phyloP scores from a whole-genome alignment of 2,113 vertebrate species.

The Zingel zingel region DNA sequence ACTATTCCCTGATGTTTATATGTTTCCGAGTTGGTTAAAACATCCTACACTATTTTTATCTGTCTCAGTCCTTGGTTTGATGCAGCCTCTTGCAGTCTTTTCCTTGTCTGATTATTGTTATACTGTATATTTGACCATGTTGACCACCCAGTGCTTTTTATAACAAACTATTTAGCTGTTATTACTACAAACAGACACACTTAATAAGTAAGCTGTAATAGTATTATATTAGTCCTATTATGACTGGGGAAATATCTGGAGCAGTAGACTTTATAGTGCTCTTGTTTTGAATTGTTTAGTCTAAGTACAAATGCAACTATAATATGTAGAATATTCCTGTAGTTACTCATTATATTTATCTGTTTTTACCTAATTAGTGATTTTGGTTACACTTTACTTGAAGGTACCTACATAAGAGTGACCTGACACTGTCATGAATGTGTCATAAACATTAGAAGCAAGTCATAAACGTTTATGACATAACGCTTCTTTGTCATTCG shows the following conservation, averaged over 20 bases:
- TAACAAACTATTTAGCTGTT: neutral
- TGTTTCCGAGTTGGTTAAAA: constrained; percentile 32
- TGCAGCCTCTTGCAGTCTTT: neutral
- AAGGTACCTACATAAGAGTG: too few species aligned
- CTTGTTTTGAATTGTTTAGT: neutral
- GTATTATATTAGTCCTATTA: neutral
- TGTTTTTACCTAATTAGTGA: too few species aligned
- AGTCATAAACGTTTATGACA: too few species aligned
- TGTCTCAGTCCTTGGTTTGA: neutral
- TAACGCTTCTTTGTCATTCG: too few species aligned
- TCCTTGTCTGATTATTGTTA: neutral
- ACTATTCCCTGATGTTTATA: constrained; percentile 10
- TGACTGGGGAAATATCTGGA: too few species aligned
- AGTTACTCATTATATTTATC: neutral
- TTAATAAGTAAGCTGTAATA: too few species aligned
- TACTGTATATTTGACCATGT: neutral
- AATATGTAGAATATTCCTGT: neutral
- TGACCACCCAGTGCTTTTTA: neutral
- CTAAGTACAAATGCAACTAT: neutral
- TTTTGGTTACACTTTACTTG: too few species aligned
- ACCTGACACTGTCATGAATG: too few species aligned
- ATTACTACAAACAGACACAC: neutral
- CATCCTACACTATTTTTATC: neutral
- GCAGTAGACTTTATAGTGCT: too few species aligned
- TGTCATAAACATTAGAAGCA: too few species aligned